Evolutionary conservation across 2,797 vertebrate genomes (phyloP), one percentile per base, ranked within the genome.

Genomic region (Pempheris klunzingeri): DNA sequence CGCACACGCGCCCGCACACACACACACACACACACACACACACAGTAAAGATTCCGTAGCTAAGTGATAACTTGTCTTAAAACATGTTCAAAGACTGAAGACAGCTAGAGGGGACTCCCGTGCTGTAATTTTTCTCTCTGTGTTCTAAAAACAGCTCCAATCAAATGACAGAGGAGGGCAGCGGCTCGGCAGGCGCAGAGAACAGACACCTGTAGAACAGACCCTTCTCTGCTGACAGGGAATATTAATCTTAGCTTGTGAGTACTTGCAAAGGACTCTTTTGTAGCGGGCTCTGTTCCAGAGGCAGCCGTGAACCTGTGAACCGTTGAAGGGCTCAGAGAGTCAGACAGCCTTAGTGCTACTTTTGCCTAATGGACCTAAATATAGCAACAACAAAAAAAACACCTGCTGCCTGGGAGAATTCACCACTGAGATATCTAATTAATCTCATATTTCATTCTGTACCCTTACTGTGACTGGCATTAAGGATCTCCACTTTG

Each of bases 381-480:
- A 94, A 95, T 89, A 95, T 95, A 95, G 92, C 75, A 74, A 70
- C 70, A 84, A n/a, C n/a, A n/a, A n/a, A 81, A 89, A 54, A 92
- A 92, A 87, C 92, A 95, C 92, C 94, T 95, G 93, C 92, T 90
- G 90, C 89, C 88, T 83, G 64, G 71, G 85, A 90, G 88, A 90
- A 90, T 87, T 89, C 86, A 80, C 91, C 81, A 88, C 92, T 88
- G 88, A 88, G 92, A 94, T 93, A 88, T 90, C 85, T 93, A 94
- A 94, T 94, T 94, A 93, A 93, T 94, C 88, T 94, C 85, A 88
- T 90, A 87, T 94, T 93, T 93, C 78, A 90, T 90, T 81, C 84
- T 64, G 81, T 89, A 77, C 82, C 77, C 90, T 87, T 59, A 78
- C 86, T 87, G 90, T 82, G 86, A 88, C 81, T 92, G 91, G 78